These are phyloP conservation scores for Hyperoplus immaculatus DNA, from an alignment of 2,797 vertebrate genomes.

Conservation along the genomic window DNA sequence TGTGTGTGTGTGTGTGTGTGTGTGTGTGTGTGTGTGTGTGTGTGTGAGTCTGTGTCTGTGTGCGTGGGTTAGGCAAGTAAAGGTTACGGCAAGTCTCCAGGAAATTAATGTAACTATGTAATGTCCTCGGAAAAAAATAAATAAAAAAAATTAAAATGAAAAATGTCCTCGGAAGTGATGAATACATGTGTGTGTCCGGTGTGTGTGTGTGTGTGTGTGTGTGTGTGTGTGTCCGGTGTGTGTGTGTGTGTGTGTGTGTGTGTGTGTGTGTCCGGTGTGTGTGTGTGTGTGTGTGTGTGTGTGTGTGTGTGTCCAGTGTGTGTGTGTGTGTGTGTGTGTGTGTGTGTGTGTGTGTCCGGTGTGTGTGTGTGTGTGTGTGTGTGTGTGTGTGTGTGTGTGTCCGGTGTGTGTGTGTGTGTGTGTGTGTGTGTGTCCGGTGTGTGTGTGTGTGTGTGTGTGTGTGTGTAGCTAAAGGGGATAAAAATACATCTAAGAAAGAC, in stretches of 20 bases:
- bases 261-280: neutral
- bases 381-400: too few species aligned
- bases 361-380: conserved; percentile 18
- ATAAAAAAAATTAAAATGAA: too few species aligned
- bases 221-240: too few species aligned
- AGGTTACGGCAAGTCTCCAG: too few species aligned
- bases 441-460: too few species aligned
- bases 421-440: neutral
- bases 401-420: conserved; percentile 29
- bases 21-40: too few species aligned
- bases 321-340: conserved; percentile 36
- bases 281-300: neutral
- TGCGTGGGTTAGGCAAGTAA: too few species aligned
- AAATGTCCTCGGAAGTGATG: too few species aligned
- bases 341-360: conserved; percentile 1
- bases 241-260: conserved; percentile 34
- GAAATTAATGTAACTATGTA: too few species aligned
- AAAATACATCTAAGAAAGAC: conserved; percentile 76
- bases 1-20: too few species aligned
- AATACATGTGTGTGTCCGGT: neutral
- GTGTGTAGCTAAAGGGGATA: conserved; percentile 23
- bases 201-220: neutral
- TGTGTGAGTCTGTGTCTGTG: too few species aligned
- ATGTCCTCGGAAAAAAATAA: too few species aligned
- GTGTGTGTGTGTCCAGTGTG: conserved; percentile 7